phyloP scores from a whole-genome alignment of 1,140 invertebrate genomes.

The Drosophila melanica region DNA sequence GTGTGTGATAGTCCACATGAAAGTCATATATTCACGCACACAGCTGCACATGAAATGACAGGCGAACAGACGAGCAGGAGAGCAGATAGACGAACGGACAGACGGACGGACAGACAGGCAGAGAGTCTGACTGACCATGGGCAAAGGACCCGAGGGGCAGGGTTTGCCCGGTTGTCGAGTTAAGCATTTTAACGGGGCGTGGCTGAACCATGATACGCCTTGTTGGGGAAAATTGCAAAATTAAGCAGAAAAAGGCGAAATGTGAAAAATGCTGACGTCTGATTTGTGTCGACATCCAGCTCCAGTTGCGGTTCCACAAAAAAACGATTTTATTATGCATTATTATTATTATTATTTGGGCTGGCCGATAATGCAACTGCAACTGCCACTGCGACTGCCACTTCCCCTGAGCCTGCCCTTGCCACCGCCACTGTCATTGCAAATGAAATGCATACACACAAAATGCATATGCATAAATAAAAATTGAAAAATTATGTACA shows the following conservation, averaged over 20 bases:
- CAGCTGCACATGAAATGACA: slow-evolving; percentile 68
- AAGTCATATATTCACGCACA: slow-evolving; percentile 61
- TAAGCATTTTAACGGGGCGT: background rate
- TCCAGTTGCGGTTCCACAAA: slow-evolving; percentile 25
- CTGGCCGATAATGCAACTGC: slow-evolving; percentile 53
- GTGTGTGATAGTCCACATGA: slow-evolving; percentile 25
- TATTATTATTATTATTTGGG: slow-evolving; percentile 71
- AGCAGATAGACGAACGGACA: slow-evolving; percentile 1
- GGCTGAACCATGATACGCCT: slow-evolving; percentile 31
- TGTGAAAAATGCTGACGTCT: slow-evolving; percentile 72
- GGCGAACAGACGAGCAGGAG: slow-evolving; percentile 34
- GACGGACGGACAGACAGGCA: slow-evolving; percentile 1
- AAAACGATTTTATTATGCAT: slow-evolving; percentile 67
- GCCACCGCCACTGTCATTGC: slow-evolving; percentile 26
- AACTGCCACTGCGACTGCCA: slow-evolving; percentile 29
- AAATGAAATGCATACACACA: slow-evolving; percentile 78
- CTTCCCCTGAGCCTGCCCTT: no score
- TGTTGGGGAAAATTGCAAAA: slow-evolving; percentile 70
- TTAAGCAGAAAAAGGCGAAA: slow-evolving; percentile 75
- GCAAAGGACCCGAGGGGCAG: background rate
- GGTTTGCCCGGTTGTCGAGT: slow-evolving; percentile 3
- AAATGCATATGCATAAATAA: slow-evolving; percentile 67
- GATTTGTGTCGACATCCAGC: slow-evolving; percentile 61
- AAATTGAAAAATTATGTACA: slow-evolving; percentile 83
- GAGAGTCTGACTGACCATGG: slow-evolving; percentile 6